Evolutionary conservation across 2,888 invertebrate species (phyloP).

Genomic region (Cyaniris semiargus): DNA sequence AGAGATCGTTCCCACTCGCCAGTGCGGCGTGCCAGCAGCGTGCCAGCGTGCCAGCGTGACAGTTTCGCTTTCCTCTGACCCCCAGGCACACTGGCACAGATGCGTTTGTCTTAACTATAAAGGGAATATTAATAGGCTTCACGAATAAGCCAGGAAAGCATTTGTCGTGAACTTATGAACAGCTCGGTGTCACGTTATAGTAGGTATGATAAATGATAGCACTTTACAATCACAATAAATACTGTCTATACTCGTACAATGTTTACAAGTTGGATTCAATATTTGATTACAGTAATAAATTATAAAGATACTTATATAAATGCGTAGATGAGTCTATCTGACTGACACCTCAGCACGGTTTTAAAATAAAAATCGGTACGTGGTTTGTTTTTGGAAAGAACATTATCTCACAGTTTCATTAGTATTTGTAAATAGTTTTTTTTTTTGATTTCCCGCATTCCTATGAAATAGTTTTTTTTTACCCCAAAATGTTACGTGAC

Average conservation of each 20-base stretch:
- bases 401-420: too few species aligned
- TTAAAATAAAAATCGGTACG: too few species aligned
- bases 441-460: too few species aligned
- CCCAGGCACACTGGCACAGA: conserved; percentile 12
- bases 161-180: neutral
- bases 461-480: too few species aligned
- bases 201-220: neutral
- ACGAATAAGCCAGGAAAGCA: neutral
- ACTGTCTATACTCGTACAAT: neutral
- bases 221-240: neutral
- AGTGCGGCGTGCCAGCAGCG: neutral
- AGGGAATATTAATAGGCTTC: neutral
- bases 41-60: neutral
- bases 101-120: neutral
- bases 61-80: neutral
- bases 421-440: too few species aligned
- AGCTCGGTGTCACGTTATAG: neutral
- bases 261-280: neutral
- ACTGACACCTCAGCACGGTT: too few species aligned
- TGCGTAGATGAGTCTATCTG: neutral
- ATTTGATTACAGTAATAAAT: neutral
- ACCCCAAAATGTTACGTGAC: too few species aligned
- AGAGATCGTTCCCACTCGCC: neutral
- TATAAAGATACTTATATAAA: neutral
- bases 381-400: too few species aligned